These are phyloP conservation scores for Spinus olivaceus DNA, from an alignment of 2,797 vertebrate genomes.

Conservation along the genomic window DNA sequence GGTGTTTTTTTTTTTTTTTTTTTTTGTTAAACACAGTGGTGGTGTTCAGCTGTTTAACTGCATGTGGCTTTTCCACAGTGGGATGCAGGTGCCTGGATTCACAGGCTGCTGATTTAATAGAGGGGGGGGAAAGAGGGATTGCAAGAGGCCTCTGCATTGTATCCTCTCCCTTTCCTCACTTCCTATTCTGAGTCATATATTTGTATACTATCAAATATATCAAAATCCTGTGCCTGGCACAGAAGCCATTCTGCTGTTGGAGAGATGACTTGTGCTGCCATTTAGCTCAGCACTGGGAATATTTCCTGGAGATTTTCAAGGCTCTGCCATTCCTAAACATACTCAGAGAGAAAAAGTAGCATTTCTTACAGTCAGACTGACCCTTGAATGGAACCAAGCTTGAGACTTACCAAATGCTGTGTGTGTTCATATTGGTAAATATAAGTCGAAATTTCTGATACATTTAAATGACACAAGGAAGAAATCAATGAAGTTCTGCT, in stretches of 20 bases:
- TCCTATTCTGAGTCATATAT: background rate
- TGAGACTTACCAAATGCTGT: background rate
- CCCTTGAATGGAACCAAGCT: background rate
- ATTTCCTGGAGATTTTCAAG: background rate
- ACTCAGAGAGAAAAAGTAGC: background rate
- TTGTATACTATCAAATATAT: background rate
- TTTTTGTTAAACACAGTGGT: background rate
- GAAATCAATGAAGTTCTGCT: background rate
- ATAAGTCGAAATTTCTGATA: background rate
- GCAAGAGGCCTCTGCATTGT: background rate
- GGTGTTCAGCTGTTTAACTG: background rate
- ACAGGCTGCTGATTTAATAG: background rate
- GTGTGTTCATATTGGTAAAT: background rate
- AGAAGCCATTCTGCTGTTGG: background rate
- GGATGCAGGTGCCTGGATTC: background rate
- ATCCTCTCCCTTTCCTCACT: background rate
- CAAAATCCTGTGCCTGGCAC: background rate
- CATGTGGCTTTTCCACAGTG: background rate
- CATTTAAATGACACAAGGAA: background rate
- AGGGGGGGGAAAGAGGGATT: background rate
- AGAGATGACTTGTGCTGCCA: background rate
- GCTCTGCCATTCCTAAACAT: background rate
- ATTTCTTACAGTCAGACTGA: background rate
- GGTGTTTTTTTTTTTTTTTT: background rate
- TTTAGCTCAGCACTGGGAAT: background rate